Evolutionary conservation across 2,888 invertebrate species (phyloP), one percentile per base, ranked within the genome.

Genomic region (Lymantria monacha): DNA sequence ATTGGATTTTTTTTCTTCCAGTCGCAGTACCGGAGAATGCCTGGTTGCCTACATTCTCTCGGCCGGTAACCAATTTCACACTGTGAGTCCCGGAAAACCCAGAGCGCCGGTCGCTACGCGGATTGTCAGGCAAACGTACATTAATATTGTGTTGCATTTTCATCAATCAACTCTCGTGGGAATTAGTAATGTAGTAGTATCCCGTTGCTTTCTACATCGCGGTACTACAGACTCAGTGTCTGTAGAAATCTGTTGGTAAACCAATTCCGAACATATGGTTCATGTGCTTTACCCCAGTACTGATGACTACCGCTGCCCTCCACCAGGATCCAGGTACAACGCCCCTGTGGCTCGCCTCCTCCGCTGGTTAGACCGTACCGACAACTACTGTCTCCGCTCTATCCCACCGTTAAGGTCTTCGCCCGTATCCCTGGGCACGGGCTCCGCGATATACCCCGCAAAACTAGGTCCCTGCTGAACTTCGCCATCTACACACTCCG

Each of bases 11-110:
- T 40, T 31, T 44, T 31, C 31, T 44, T 44, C 43, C 43, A 44
- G 30, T 31, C 9, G 31, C 43, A 44, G 50, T 56, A 31, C 53
- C 53, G 9, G 3, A 13, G 13, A 13, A 13, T 40, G 40, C 40
- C 40, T 40, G 40, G 40, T 40, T 36, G 15, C 49, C 57, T 47
- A 43, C 55, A 31, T 12, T 11, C 7, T 14, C 51, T 44, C 49
- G 43, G 52, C 56, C 53, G 53, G 56, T 52, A 50, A 33, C 49
- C 38, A 9, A 53, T 46, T 53, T 56, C 45, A 50, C 45, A 43
- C 33, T 13, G 15, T 37, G 13, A 54, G 30, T 15, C 54, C 53
- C 36, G 49, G 49, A 14, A 51, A 44, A 45, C 43, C 46, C 46
- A 47, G 49, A 14, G 50, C 47, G 31, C 48, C 48, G 38, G 47